Evolutionary conservation across 2,888 invertebrate genomes (phyloP).

Genomic region (Acleris laterana): DNA sequence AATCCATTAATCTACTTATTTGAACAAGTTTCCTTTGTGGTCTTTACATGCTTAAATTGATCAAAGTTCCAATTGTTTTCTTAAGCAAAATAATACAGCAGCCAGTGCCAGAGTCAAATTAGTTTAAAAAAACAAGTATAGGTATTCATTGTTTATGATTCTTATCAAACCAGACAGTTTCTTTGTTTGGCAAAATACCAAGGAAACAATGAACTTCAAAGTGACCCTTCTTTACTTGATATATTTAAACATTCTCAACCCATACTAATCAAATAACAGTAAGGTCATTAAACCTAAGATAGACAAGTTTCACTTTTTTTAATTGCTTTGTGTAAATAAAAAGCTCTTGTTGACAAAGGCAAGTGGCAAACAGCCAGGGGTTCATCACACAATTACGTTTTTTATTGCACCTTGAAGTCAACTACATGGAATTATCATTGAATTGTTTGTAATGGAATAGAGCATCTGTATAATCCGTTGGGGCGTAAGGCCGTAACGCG

Average conservation of each 20-base stretch:
- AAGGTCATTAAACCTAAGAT: slow-evolving; percentile 34
- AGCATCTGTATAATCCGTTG: slow-evolving; percentile 29
- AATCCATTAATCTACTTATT: no score
- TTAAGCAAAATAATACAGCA: no score
- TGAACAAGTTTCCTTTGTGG: no score
- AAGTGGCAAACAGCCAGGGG: slow-evolving; percentile 13
- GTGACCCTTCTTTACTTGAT: slow-evolving; percentile 41
- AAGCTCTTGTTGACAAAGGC: slow-evolving; percentile 30
- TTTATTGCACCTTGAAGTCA: slow-evolving; percentile 12
- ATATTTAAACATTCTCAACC: slow-evolving; percentile 26
- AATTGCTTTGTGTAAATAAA: slow-evolving; percentile 20
- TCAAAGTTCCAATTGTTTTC: no score
- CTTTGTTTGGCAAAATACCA: slow-evolving; percentile 55
- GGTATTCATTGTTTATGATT: slow-evolving; percentile 17
- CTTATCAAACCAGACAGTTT: slow-evolving; percentile 17
- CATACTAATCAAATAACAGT: slow-evolving; percentile 26
- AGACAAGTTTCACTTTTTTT: slow-evolving; percentile 20
- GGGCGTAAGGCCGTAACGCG: slow-evolving; percentile 56
- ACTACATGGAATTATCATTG: slow-evolving; percentile 24
- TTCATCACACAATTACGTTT: slow-evolving; percentile 4
- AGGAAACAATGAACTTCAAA: slow-evolving; percentile 49
- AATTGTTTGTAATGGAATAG: slow-evolving; percentile 35
- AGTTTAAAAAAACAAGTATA: not conserved
- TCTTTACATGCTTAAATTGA: no score
- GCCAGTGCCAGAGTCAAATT: no score